Conservation (phyloP, 2,797 vertebrate species). For the Iguana delicatissima region DNA sequence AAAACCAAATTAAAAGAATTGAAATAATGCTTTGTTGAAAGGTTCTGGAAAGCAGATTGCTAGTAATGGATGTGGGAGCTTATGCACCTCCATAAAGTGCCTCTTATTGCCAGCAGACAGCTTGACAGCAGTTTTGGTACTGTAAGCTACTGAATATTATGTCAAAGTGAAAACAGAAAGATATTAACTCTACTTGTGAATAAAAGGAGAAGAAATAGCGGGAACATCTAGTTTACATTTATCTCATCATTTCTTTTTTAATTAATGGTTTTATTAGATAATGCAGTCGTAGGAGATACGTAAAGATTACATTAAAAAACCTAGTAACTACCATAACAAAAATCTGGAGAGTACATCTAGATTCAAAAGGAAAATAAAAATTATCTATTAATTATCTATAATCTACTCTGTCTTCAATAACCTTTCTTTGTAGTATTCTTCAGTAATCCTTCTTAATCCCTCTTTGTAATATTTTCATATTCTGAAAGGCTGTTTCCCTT, state of each 20-base stretch:
- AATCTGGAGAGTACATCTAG: no score
- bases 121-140: background rate
- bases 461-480: background rate
- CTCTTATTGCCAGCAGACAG: background rate
- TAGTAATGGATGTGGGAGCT: background rate
- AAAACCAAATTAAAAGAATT: background rate
- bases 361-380: no score
- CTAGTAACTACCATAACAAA: no score
- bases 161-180: background rate
- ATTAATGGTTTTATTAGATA: no score
- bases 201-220: background rate
- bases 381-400: no score
- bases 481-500: background rate
- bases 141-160: background rate
- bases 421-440: no score
- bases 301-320: no score
- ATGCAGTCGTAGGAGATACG: no score
- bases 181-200: background rate
- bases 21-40: background rate
- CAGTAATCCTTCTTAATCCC: no score
- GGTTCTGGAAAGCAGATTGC: background rate
- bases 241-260: no score
- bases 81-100: background rate
- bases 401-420: no score
- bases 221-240: background rate